Percentiles rank a stretch among this genome's conserved stretches.
Evolutionary conservation across 37 sponge, comb jelly and placozoan species (phyloP).

Genomic region (Beroe ovata): DNA sequence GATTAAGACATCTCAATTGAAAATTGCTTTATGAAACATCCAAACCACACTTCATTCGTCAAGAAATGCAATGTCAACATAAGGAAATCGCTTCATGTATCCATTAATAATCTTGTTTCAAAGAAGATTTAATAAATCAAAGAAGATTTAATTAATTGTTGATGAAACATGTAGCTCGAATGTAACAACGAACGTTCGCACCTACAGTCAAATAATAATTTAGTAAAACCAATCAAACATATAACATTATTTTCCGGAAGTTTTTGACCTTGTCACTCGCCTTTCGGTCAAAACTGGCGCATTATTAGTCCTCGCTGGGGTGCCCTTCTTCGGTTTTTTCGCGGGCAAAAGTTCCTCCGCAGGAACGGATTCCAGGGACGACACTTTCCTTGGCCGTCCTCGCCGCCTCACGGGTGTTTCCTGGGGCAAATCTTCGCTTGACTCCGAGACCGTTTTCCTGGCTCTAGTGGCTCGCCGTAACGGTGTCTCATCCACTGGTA

Average conservation of each 20-base stretch:
- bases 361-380: not conserved
- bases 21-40: no score
- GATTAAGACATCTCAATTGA: no score
- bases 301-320: not conserved
- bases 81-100: no score
- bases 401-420: not conserved
- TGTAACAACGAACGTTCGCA: no score
- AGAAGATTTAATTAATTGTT: no score
- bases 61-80: no score
- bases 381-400: not conserved
- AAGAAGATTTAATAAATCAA: no score
- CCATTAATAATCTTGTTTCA: no score
- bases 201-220: no score
- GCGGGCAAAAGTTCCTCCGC: not conserved
- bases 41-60: no score
- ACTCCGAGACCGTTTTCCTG: not conserved
- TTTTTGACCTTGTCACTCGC: not conserved
- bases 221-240: not conserved
- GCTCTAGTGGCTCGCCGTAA: not conserved
- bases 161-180: no score
- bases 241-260: conserved; percentile 1
- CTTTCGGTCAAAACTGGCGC: not conserved
- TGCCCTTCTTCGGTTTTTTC: not conserved
- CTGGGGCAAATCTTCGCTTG: not conserved
- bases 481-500: not conserved